These are phyloP conservation scores for Sebastes oblongus DNA, from an alignment of 2,797 vertebrate species.

Conservation along the genomic window DNA sequence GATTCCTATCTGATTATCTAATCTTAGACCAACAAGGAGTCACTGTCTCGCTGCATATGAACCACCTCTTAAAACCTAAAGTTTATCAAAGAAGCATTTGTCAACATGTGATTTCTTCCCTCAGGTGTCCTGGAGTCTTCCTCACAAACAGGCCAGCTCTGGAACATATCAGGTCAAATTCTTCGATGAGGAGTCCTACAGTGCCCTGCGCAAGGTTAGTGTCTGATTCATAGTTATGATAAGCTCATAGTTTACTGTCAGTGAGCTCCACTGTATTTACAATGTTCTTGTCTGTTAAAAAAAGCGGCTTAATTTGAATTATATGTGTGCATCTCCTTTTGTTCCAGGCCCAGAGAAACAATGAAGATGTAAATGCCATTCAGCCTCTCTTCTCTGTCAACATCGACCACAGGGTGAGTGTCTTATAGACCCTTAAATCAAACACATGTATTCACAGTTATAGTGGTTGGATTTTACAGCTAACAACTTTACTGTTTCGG, in stretches of 20 bases:
- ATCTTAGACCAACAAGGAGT: neutral
- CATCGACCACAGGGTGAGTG: constrained; percentile 93
- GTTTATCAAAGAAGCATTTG: neutral
- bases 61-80: neutral
- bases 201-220: constrained; percentile 87
- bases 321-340: neutral
- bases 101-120: neutral
- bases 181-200: constrained; percentile 95
- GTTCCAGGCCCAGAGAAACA: constrained; percentile 91
- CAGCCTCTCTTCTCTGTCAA: constrained; percentile 92
- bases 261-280: neutral
- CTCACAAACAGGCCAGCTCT: constrained; percentile 89
- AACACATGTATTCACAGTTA: neutral
- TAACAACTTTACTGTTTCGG: neutral
- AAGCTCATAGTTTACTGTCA: neutral
- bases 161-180: constrained; percentile 94
- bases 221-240: neutral
- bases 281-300: neutral
- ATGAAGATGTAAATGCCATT: constrained; percentile 89
- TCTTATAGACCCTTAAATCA: neutral
- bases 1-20: neutral
- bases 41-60: neutral
- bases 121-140: constrained; percentile 93
- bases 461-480: neutral
- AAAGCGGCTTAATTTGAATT: neutral